phyloP scores from a whole-genome alignment of 2,113 vertebrate species.

The Anser brachyrhynchus region DNA sequence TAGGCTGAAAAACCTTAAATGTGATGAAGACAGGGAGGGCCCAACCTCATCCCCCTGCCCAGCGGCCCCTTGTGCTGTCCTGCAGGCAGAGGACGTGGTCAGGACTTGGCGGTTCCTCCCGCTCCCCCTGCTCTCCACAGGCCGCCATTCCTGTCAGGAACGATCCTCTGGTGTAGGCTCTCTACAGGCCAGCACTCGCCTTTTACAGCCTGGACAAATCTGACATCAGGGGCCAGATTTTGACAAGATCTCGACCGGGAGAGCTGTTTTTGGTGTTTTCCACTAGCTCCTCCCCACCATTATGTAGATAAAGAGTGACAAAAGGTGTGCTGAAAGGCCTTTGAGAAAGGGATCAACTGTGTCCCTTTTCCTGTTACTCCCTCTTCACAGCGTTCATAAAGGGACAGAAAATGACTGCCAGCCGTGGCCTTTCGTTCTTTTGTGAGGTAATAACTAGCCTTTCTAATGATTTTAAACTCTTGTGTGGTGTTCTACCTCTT shows the following conservation, averaged over 20 bases:
- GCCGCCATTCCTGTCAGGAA: background rate
- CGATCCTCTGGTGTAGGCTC: accelerated
- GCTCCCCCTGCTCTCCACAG: background rate
- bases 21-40: background rate
- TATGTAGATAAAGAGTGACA: accelerated
- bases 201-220: accelerated
- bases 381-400: background rate
- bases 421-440: accelerated
- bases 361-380: background rate
- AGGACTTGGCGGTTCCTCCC: accelerated
- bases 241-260: background rate
- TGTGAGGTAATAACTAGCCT: accelerated
- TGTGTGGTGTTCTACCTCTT: background rate
- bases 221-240: too few relatives aligned
- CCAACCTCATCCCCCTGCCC: too few relatives aligned
- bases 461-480: background rate
- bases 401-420: accelerated
- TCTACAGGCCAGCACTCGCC: background rate
- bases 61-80: too few relatives aligned
- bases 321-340: background rate
- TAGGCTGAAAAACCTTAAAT: background rate
- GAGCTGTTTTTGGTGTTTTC: too few relatives aligned
- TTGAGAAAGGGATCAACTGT: too few relatives aligned
- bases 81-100: too few relatives aligned
- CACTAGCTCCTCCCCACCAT: accelerated